Evolutionary conservation across 2,888 invertebrate species (phyloP).

Genomic region (Nezara viridula): DNA sequence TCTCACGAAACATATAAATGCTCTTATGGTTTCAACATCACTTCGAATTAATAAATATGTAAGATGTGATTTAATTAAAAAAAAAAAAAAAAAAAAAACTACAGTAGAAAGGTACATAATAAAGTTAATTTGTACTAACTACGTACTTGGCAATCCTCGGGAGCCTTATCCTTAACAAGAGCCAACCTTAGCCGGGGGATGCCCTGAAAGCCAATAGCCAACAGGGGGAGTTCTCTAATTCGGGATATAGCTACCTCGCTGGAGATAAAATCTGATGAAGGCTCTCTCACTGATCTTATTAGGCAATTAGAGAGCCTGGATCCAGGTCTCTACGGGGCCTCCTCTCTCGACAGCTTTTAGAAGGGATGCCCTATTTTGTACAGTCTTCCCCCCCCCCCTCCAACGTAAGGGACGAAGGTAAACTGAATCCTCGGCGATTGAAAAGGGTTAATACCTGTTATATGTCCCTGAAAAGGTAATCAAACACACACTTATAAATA

Average conservation of each 20-base stretch:
- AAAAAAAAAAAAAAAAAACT: neutral
- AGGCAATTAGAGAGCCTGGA: conserved; percentile 37
- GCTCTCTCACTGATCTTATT: conserved; percentile 40
- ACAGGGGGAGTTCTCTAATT: conserved; percentile 1
- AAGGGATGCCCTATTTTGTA: conserved; percentile 19
- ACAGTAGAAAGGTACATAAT: neutral
- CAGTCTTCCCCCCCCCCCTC: too few relatives aligned
- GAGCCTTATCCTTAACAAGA: neutral
- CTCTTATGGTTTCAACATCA: too few relatives aligned
- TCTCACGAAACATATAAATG: too few relatives aligned
- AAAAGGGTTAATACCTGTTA: neutral
- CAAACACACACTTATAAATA: too few relatives aligned
- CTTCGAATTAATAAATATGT: too few relatives aligned
- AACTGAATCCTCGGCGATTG: neutral
- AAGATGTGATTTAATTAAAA: neutral
- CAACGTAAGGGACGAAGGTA: neutral
- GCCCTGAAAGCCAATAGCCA: conserved; percentile 41
- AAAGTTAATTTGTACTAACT: neutral
- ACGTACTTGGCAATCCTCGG: neutral
- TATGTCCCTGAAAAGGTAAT: neutral
- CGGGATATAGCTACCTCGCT: conserved; percentile 31
- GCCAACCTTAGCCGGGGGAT: neutral
- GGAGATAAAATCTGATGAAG: conserved; percentile 48
- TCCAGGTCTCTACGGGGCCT: conserved; percentile 18
- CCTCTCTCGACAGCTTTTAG: conserved; percentile 7